Base-by-base conservation (phyloP, 2,113 vertebrate genomes). In the Myrmophylax atrothorax region DNA sequence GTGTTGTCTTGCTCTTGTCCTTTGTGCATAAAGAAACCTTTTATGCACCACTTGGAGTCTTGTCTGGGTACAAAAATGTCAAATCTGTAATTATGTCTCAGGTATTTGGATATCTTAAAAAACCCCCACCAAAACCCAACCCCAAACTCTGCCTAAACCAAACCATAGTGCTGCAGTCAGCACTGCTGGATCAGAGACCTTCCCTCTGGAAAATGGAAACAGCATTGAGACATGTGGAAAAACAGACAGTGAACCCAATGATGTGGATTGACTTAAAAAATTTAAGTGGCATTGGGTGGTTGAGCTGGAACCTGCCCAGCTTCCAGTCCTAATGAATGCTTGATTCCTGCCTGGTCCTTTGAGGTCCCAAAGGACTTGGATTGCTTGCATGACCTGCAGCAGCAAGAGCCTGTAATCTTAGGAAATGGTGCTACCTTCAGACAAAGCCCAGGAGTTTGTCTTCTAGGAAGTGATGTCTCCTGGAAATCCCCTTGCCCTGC, bases 171-270 rank as follows among this genome's bases (percentile, higher is more conserved):
- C 91, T 97, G 84, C 89, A 31, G 38, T 87, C 5, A 12, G 76
- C 59, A 18, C 80, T 96, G 95, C 94, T 92, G 94, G 91, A 76
- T 97, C 96, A 95, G 97, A 97, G 96, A 94, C 33, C 44, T 80
- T 93, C 70, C 92, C 91, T 90, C 59, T 90, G 94, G 94, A 33
- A 94, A 60, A 40, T 29, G 53, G 90, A 90, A 94, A 58, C 92
- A 91, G 82, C 89, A 0, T 70, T 59, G 92, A 85, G 82, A 38
- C 31, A 33, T 26, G 58, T 90, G 95, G 88, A 90, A 56, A 66
- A 76, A 33, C 1, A 42, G 59, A 3, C 3, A 11, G 33, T 35
- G 91, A 94, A 91, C 77, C 82, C 64, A 70, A 29, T 37, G 55
- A 26, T 69, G 77, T 66, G 74, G 25, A 22, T 83, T 89, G 93